These are phyloP conservation scores for Oppia nitens DNA, from an alignment of 1,140 invertebrate species.

Conservation along the genomic window DNA sequence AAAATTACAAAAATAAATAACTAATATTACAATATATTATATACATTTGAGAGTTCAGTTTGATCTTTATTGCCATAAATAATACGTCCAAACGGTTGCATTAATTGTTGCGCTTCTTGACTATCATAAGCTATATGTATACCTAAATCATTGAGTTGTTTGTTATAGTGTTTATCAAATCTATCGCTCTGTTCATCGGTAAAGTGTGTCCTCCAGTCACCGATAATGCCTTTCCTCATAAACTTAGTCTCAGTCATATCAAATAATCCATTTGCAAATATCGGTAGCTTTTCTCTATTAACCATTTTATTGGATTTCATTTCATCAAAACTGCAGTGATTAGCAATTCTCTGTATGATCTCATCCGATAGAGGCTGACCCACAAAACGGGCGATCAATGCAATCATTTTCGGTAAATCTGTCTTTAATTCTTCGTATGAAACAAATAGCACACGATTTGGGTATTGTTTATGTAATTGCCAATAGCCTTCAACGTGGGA, in stretches of 20 bases:
- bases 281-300: conserved; percentile 18
- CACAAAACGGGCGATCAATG: conserved; percentile 32
- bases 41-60: no score
- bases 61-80: no score
- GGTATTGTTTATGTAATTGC: conserved; percentile 23
- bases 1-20: no score
- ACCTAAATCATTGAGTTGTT: background rate
- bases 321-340: conserved; percentile 33
- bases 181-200: conserved; percentile 36
- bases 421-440: conserved; percentile 36
- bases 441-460: conserved; percentile 33
- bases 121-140: background rate
- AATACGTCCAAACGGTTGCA: background rate
- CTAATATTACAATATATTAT: no score
- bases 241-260: conserved; percentile 25
- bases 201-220: conserved; percentile 69
- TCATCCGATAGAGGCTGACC: conserved; percentile 26
- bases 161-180: conserved; percentile 42
- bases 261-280: conserved; percentile 18
- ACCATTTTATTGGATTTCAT: conserved; percentile 28
- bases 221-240: conserved; percentile 42
- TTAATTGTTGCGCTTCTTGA: conserved; percentile 3
- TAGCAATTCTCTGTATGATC: conserved; percentile 21
- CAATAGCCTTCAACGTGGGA: conserved; percentile 35
- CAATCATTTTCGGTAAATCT: conserved; percentile 29